Evolutionary conservation across 2,888 invertebrate species (phyloP).

Genomic region (Platycheirus albimanus): DNA sequence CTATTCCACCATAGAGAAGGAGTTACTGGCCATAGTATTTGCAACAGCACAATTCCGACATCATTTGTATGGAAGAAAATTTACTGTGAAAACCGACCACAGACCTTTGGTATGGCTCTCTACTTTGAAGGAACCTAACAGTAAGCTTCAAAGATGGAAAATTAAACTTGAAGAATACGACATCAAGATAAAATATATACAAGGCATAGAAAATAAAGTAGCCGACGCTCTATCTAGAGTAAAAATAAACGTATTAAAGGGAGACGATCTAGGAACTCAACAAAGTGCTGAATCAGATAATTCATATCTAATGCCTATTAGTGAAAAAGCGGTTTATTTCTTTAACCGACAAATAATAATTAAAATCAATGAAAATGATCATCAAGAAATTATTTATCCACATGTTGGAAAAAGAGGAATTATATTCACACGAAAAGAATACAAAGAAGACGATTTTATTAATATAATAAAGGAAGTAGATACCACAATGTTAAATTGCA

Average conservation of each 20-base stretch:
- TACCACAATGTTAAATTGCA: neutral
- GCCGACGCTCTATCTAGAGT: conserved; percentile 6
- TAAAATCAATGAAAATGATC: conserved; percentile 6
- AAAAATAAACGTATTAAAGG: neutral
- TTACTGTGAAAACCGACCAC: neutral
- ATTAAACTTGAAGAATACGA: no score
- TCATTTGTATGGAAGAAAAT: no score
- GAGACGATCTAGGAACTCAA: neutral
- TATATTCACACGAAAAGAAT: no score
- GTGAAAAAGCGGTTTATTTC: neutral
- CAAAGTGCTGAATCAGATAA: conserved; percentile 16
- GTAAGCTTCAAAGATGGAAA: no score
- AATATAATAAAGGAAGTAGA: neutral
- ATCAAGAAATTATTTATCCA: conserved; percentile 2
- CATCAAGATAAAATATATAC: neutral
- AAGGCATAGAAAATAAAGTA: conserved; percentile 8
- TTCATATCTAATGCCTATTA: conserved; percentile 1
- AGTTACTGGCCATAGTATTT: no score
- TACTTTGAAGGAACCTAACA: no score
- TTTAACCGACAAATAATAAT: conserved; percentile 15
- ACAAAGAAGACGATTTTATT: no score
- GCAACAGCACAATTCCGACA: no score
- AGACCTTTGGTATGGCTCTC: no score
- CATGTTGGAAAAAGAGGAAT: conserved; percentile 14
- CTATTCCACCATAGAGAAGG: no score